Evolutionary conservation across 2,797 vertebrate species (phyloP).

Genomic region (Sitta carolinensis): DNA sequence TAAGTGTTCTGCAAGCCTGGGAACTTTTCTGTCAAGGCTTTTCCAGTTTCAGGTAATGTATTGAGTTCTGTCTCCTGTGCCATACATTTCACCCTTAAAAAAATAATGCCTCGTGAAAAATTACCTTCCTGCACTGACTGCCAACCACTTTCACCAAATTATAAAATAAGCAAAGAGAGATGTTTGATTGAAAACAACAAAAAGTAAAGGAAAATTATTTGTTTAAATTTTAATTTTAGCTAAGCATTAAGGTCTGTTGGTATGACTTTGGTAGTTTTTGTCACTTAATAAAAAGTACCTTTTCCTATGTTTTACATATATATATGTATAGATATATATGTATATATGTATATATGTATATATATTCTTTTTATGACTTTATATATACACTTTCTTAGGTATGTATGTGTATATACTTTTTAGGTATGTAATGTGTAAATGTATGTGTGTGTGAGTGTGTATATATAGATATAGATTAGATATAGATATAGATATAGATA

Average conservation of each 20-base stretch:
- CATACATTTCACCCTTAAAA: not conserved
- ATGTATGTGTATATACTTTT: not conserved
- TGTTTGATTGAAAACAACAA: not conserved
- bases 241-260: not conserved
- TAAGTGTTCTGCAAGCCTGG: not conserved
- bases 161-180: not conserved
- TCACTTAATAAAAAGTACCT: not conserved
- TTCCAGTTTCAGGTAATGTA: conserved; percentile 20
- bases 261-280: accelerated
- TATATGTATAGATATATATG: too few relatives aligned
- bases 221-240: not conserved
- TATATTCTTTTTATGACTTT: not conserved
- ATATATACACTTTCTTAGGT: too few relatives aligned
- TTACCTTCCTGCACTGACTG: not conserved
- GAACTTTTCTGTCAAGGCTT: conserved; percentile 18
- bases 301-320: not conserved
- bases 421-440: too few relatives aligned
- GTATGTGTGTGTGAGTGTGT: too few relatives aligned
- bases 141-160: not conserved
- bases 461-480: too few relatives aligned
- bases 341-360: too few relatives aligned
- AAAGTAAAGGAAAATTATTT: not conserved
- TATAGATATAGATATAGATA: too few relatives aligned
- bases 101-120: not conserved
- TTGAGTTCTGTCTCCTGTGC: not conserved